Conservation (phyloP, 2,888 invertebrate species). For the Hyalella azteca region DNA sequence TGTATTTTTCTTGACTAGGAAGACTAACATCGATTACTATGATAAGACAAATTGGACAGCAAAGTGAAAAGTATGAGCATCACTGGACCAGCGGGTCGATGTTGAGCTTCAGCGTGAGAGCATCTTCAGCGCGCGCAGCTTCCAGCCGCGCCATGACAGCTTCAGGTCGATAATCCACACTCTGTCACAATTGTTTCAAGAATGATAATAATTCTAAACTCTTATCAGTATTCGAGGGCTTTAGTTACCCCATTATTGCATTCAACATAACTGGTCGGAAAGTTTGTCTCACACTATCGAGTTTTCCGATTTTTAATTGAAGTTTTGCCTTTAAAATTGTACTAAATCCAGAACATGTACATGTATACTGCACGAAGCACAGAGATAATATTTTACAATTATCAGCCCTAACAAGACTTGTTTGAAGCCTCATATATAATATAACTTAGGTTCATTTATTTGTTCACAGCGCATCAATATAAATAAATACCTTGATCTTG, state of each 20-base stretch:
- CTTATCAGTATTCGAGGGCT: neutral
- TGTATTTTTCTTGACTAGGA: too few species aligned
- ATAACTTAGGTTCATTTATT: too few species aligned
- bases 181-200: neutral
- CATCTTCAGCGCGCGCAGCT: neutral
- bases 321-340: neutral
- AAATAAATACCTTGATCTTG: too few species aligned
- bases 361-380: neutral
- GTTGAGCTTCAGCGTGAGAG: too few species aligned
- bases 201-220: neutral
- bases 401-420: too few species aligned
- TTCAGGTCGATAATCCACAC: neutral
- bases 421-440: too few species aligned
- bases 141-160: neutral
- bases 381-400: too few species aligned
- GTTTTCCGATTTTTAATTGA: neutral
- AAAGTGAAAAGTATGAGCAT: too few species aligned
- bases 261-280: neutral
- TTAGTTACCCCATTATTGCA: neutral
- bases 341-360: neutral
- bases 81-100: too few species aligned
- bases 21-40: too few species aligned
- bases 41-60: too few species aligned
- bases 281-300: neutral
- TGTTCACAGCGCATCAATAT: too few species aligned